A percentile compares a stretch with the other conserved stretches of the same genome.
phyloP scores from a whole-genome alignment of 2,888 invertebrate genomes.

The Metopia argyrocephala region DNA sequence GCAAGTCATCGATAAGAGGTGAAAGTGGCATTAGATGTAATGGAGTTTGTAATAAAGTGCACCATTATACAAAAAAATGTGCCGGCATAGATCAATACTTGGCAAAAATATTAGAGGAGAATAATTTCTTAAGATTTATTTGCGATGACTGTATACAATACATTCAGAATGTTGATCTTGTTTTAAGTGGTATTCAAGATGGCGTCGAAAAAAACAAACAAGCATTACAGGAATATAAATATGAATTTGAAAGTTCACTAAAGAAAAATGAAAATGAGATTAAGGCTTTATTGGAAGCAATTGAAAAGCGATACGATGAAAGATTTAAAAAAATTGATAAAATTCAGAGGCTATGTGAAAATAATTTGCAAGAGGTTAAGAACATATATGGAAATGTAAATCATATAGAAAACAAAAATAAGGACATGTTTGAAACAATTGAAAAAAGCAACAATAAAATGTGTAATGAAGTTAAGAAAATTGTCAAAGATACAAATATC shows the following conservation, averaged over 20 bases:
- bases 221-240: conserved; percentile 13
- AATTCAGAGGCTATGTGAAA: conserved; percentile 11
- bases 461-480: conserved; percentile 16
- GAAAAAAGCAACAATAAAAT: conserved; percentile 16
- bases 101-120: not conserved
- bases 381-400: conserved; percentile 21
- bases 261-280: conserved; percentile 20
- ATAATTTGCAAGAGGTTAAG: conserved; percentile 7
- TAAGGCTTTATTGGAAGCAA: conserved; percentile 20
- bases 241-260: conserved; percentile 21
- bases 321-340: conserved; percentile 19
- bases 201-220: conserved; percentile 8
- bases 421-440: conserved; percentile 18
- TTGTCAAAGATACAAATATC: not conserved
- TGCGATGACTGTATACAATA: not conserved
- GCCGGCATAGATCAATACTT: conserved; percentile 1
- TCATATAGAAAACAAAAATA: conserved; percentile 22
- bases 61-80: conserved; percentile 6
- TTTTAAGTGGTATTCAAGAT: conserved; percentile 1
- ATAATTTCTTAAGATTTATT: conserved; percentile 3
- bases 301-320: conserved; percentile 13
- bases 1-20: not conserved
- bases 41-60: conserved; percentile 2
- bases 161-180: conserved; percentile 6
- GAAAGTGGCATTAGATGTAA: conserved; percentile 7